Conservation (phyloP, 2,113 vertebrate genomes). For the Trematocara marginatum region DNA sequence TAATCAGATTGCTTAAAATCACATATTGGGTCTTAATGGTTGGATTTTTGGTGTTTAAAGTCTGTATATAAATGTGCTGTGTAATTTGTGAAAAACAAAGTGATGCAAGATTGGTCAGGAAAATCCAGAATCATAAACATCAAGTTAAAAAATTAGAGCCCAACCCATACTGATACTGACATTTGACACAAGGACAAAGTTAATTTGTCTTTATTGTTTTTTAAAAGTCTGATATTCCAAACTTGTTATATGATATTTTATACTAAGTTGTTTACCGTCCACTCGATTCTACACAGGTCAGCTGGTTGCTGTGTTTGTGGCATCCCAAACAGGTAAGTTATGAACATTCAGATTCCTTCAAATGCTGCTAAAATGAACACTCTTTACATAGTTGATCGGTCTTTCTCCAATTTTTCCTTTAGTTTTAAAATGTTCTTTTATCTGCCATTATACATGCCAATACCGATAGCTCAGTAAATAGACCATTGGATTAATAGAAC, state of each 20-base stretch:
- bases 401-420: neutral
- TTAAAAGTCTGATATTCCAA: neutral
- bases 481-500: neutral
- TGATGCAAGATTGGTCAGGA: neutral
- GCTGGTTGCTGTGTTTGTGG: neutral
- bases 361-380: neutral
- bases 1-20: neutral
- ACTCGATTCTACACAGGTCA: neutral
- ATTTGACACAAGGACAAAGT: neutral
- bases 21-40: neutral
- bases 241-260: neutral
- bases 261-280: neutral
- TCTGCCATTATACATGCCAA: neutral
- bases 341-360: neutral
- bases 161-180: neutral
- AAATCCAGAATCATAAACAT: neutral
- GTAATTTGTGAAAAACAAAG: neutral
- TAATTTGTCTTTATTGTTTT: neutral
- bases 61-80: neutral
- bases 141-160: neutral
- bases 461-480: accelerated
- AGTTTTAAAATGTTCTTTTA: neutral
- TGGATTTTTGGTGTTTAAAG: neutral
- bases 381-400: neutral
- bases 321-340: neutral